phyloP scores from a whole-genome alignment of 2,888 invertebrate species.

The Lycia hirtaria region DNA sequence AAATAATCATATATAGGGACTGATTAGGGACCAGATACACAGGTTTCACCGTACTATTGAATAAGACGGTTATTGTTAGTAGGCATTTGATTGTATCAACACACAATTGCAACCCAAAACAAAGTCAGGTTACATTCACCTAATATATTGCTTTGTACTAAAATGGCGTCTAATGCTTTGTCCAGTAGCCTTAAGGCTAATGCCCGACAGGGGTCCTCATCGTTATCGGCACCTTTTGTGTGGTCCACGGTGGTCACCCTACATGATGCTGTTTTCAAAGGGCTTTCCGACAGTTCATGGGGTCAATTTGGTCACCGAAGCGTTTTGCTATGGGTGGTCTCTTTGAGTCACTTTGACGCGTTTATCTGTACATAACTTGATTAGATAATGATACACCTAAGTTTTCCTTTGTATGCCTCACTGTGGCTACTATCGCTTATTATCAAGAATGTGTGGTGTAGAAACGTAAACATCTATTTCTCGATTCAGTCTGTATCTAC shows the following conservation, averaged over 20 bases:
- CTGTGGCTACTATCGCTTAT: no score
- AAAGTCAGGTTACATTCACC: not conserved
- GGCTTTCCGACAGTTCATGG: not conserved
- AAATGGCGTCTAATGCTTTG: not conserved
- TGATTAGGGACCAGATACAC: no score
- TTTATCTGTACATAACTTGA: no score
- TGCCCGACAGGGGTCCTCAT: conserved; percentile 1
- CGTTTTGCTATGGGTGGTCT: not conserved
- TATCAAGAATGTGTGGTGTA: no score
- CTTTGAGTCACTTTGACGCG: no score
- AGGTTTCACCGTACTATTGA: no score
- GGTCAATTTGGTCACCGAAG: conserved; percentile 4
- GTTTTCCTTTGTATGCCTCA: no score
- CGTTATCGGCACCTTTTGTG: conserved; percentile 10
- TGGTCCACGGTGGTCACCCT: conserved; percentile 9
- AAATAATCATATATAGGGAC: no score
- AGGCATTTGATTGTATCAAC: not conserved
- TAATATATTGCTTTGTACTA: not conserved
- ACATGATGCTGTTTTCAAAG: not conserved
- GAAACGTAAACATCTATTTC: no score
- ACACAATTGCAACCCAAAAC: not conserved
- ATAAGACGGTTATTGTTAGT: no score
- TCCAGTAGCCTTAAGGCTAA: not conserved
- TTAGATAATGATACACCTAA: no score
- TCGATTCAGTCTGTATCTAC: no score